Conservation (phyloP, 2,113 vertebrate species). For the Blennius ocellaris region DNA sequence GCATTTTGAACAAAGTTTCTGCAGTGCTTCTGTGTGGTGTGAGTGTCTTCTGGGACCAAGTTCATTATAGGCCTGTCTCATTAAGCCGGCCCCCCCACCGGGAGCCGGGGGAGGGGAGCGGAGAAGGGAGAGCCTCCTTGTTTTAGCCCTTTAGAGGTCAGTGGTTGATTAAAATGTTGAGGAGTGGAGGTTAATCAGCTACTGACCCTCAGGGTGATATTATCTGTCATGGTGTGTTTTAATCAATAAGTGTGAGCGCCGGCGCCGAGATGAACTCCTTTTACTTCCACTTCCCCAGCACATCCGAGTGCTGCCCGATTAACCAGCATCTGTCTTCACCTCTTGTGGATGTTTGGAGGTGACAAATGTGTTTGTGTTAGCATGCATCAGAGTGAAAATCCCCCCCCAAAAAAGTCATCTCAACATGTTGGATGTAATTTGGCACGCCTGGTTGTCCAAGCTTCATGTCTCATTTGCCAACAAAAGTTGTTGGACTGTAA, state of each 20-base stretch:
- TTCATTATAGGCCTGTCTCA: constrained; percentile 68
- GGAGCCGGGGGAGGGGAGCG: constrained; percentile 22
- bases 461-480: constrained; percentile 42
- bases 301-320: not conserved
- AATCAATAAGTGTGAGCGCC: constrained; percentile 70
- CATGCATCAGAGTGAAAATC: constrained; percentile 1
- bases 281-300: constrained; percentile 4
- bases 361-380: not conserved
- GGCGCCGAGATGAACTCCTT: constrained; percentile 46
- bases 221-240: constrained; percentile 69
- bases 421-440: not conserved
- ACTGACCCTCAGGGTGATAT: constrained; percentile 65
- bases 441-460: not conserved
- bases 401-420: not conserved
- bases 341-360: constrained; percentile 6
- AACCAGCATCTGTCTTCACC: constrained; percentile 7
- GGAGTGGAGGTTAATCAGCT: constrained; percentile 79
- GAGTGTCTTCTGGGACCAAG: constrained; percentile 43
- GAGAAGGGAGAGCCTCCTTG: constrained; percentile 50
- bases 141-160: constrained; percentile 74
- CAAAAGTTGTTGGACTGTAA: constrained; percentile 36
- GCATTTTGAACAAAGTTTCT: constrained; percentile 26
- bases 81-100: constrained; percentile 51
- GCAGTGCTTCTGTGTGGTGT: constrained; percentile 28
- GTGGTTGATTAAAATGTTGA: constrained; percentile 75